phyloP scores from a whole-genome alignment of 2,797 vertebrate genomes.

The Syndactyla subalaris region DNA sequence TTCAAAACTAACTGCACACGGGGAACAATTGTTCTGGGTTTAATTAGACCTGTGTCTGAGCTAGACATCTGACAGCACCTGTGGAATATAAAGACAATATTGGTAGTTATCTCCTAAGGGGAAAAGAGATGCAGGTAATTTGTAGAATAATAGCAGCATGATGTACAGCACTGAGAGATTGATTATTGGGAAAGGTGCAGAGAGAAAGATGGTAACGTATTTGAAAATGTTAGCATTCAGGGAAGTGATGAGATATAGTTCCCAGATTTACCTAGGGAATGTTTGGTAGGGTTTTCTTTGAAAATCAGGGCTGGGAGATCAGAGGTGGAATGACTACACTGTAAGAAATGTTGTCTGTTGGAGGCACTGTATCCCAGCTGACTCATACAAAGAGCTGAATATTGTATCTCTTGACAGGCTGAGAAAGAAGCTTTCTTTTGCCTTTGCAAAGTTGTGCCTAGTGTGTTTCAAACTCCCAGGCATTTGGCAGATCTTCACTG shows the following conservation, averaged over 20 bases:
- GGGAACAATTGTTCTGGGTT: not conserved
- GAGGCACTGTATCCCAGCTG: not conserved
- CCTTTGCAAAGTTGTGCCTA: conserved; percentile 38
- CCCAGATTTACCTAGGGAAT: not conserved
- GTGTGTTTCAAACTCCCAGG: conserved; percentile 9
- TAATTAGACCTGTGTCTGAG: conserved; percentile 29
- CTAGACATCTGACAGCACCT: not conserved
- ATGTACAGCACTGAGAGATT: not conserved
- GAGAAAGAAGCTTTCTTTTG: not conserved
- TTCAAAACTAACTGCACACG: not conserved
- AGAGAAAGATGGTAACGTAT: not conserved
- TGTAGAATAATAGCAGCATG: not conserved
- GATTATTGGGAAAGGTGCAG: not conserved
- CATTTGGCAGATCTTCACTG: conserved; percentile 14
- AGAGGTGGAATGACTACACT: not conserved
- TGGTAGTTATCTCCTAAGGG: not conserved
- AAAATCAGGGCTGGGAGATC: not conserved
- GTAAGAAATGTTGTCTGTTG: not conserved
- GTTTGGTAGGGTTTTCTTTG: not conserved
- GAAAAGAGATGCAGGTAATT: not conserved
- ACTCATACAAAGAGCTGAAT: not conserved
- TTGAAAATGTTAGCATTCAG: not conserved
- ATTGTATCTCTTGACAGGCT: not conserved
- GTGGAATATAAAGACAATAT: not conserved
- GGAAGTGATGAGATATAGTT: not conserved